Percentiles rank a stretch among this genome's conserved stretches.
These are phyloP conservation scores for Ammodytes marinus DNA, from an alignment of 2,113 vertebrate species.

Conservation along the genomic window DNA sequence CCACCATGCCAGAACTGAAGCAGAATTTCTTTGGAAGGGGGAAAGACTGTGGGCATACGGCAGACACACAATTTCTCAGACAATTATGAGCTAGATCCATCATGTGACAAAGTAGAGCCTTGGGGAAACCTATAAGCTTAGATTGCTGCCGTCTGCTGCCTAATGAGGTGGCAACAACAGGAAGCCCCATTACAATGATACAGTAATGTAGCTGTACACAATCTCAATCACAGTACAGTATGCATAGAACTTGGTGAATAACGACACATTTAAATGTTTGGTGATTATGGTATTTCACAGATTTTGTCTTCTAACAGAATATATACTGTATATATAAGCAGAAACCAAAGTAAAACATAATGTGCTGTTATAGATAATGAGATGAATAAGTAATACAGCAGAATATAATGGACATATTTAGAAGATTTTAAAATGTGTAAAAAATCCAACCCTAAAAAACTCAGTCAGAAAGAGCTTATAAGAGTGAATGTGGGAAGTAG, in stretches of 20 bases:
- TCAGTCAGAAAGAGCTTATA: not conserved
- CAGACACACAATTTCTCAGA: slow-evolving; percentile 37
- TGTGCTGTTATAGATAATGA: not conserved
- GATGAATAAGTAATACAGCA: not conserved
- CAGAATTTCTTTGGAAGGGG: not conserved
- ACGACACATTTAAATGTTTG: not conserved
- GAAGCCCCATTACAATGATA: slow-evolving; percentile 31
- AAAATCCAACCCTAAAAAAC: not conserved
- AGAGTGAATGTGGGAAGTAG: not conserved
- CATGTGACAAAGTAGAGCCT: slow-evolving; percentile 62
- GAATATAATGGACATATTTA: not conserved
- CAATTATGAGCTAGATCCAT: slow-evolving; percentile 45
- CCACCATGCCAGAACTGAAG: not conserved
- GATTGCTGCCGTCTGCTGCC: slow-evolving; percentile 35
- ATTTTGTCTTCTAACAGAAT: not conserved
- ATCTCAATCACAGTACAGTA: not conserved
- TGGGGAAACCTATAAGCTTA: slow-evolving; percentile 38
- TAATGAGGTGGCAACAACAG: slow-evolving; percentile 47
- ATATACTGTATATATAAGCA: not conserved
- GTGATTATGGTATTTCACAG: not conserved
- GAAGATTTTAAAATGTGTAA: not conserved
- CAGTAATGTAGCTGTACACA: not conserved
- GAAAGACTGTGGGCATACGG: slow-evolving; percentile 11
- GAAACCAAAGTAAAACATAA: not conserved
- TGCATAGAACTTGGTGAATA: not conserved